These are phyloP conservation scores for Drosophila baimaii DNA, from an alignment of 1,140 invertebrate species.

Conservation along the genomic window DNA sequence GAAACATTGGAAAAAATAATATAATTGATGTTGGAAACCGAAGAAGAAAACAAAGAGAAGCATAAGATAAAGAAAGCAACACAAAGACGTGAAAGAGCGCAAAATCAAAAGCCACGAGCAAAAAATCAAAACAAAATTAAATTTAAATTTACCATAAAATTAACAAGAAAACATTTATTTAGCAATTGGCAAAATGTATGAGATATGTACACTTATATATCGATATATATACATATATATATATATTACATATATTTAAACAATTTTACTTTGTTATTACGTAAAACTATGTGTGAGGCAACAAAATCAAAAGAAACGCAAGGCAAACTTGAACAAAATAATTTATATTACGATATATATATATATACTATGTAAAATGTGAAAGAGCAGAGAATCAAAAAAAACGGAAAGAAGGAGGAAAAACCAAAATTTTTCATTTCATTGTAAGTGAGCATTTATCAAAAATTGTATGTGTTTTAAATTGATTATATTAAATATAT, in stretches of 20 bases:
- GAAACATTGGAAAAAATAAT: constrained; percentile 62
- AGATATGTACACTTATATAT: constrained; percentile 60
- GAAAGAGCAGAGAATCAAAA: constrained; percentile 67
- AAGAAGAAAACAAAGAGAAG: constrained; percentile 10
- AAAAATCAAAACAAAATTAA: constrained; percentile 66
- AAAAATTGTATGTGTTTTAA: constrained; percentile 83
- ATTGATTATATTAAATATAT: constrained; percentile 82
- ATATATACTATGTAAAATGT: constrained; percentile 59
- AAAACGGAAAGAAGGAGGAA: constrained; percentile 14
- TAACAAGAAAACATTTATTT: constrained; percentile 45
- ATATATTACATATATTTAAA: constrained; percentile 72
- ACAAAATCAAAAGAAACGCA: constrained; percentile 39
- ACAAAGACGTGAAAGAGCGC: constrained; percentile 53
- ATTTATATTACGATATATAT: constrained; percentile 53
- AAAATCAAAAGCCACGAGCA: constrained; percentile 63
- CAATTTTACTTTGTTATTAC: constrained; percentile 58
- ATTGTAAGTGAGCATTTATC: constrained; percentile 82
- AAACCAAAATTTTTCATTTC: constrained; percentile 66
- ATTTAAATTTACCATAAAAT: constrained; percentile 44
- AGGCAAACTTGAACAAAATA: constrained; percentile 44
- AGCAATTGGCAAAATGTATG: constrained; percentile 51
- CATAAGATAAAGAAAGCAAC: constrained; percentile 42
- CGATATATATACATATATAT: constrained; percentile 57
- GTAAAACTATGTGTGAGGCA: constrained; percentile 58
- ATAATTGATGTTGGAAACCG: constrained; percentile 53